phyloP scores from a whole-genome alignment of 2,113 vertebrate species.

The Mohoua ochrocephala region DNA sequence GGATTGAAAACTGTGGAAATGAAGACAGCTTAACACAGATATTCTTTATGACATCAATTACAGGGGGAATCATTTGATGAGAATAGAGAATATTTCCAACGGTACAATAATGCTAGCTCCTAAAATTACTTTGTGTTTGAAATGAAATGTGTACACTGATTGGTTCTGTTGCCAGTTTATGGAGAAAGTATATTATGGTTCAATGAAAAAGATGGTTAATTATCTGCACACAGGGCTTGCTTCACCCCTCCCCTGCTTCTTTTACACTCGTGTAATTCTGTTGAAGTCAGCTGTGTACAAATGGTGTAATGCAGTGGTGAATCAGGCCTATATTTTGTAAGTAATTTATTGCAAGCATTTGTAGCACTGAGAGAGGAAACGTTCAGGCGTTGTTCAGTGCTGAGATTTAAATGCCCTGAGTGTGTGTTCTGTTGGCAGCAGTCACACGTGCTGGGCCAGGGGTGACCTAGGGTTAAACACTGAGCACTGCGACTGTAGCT shows the following conservation, averaged over 20 bases:
- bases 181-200: constrained; percentile 56
- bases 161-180: constrained; percentile 56
- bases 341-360: constrained; percentile 13
- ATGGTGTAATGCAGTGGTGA: neutral
- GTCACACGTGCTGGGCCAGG: neutral
- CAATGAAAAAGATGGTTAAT: constrained; percentile 66
- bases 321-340: constrained; percentile 40
- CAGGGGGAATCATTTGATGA: constrained; percentile 74
- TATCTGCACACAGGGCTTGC: neutral
- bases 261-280: neutral
- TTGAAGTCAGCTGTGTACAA: constrained; percentile 31
- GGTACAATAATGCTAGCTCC: constrained; percentile 68
- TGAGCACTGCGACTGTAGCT: neutral
- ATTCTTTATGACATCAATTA: constrained; percentile 82
- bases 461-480: neutral
- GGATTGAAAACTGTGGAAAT: constrained; percentile 72
- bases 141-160: constrained; percentile 65
- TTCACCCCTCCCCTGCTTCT: neutral
- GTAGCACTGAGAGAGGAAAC: constrained; percentile 13
- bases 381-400: neutral
- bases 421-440: neutral
- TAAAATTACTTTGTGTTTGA: constrained; percentile 73
- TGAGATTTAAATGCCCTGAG: neutral
- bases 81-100: constrained; percentile 75
- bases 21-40: constrained; percentile 75